These are phyloP conservation scores for Drosophila setosimentum DNA, from an alignment of 2,888 invertebrate species.

Conservation along the genomic window DNA sequence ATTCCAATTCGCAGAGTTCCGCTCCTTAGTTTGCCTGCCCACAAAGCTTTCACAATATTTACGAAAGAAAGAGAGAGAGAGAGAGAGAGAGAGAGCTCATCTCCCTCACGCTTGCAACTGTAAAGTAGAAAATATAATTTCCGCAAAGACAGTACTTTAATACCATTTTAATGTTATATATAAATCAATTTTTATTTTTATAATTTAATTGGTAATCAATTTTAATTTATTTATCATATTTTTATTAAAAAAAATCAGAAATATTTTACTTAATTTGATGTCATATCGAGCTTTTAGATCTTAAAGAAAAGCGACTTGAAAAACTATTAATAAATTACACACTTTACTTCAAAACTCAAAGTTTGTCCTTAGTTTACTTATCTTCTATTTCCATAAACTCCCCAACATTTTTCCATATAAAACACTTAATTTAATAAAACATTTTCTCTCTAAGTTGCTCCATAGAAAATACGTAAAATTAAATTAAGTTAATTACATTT, in stretches of 20 bases:
- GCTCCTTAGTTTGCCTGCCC: slow-evolving; percentile 10
- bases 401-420: background rate
- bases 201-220: background rate
- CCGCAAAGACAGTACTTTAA: too few species aligned
- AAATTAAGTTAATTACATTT: too few species aligned
- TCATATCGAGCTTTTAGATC: too few species aligned
- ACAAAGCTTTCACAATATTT: slow-evolving; percentile 9
- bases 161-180: too few species aligned
- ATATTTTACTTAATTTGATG: too few species aligned
- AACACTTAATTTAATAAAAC: background rate
- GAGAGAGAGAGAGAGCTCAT: background rate
- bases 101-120: background rate
- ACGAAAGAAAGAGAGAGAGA: background rate
- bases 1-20: slow-evolving; percentile 4
- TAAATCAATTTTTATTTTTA: background rate
- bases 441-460: too few species aligned
- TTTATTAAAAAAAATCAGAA: too few species aligned
- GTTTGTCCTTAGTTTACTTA: too few species aligned
- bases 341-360: too few species aligned
- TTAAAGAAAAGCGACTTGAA: background rate
- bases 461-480: too few species aligned
- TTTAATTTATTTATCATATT: background rate
- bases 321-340: background rate
- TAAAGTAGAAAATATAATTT: background rate
- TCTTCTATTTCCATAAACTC: too few species aligned